Conservation (phyloP, 2,888 invertebrate species). For the Caenorhabditis imperialis region DNA sequence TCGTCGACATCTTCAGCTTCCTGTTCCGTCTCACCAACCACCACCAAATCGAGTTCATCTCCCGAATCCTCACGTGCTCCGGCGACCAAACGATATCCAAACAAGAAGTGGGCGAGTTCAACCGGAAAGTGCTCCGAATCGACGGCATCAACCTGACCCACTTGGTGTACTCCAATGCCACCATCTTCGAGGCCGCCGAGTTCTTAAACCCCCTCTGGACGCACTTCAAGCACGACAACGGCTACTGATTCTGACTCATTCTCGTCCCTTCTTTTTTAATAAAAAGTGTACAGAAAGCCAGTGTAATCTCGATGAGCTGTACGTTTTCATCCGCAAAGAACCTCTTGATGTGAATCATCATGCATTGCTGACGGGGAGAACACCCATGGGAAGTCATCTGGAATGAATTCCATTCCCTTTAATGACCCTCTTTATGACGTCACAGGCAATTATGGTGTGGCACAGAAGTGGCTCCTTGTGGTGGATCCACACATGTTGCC, state of each 20-base stretch:
- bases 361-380: too few species aligned
- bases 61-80: slow-evolving; percentile 24
- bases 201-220: slow-evolving; percentile 51
- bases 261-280: too few species aligned
- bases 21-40: slow-evolving; percentile 42
- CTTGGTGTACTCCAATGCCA: slow-evolving; percentile 73
- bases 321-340: too few species aligned
- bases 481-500: too few species aligned
- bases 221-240: slow-evolving; percentile 19
- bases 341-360: too few species aligned
- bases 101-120: slow-evolving; percentile 60
- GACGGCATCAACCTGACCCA: slow-evolving; percentile 75
- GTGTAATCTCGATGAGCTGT: too few species aligned
- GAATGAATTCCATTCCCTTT: too few species aligned
- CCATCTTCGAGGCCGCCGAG: slow-evolving; percentile 52
- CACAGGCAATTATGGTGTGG: too few species aligned
- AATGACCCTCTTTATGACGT: too few species aligned
- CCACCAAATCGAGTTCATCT: slow-evolving; percentile 42
- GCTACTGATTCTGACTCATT: slow-evolving; percentile 9
- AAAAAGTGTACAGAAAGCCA: too few species aligned
- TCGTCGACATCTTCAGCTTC: slow-evolving; percentile 35
- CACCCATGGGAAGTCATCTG: too few species aligned
- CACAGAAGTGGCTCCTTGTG: too few species aligned
- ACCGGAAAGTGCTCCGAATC: slow-evolving; percentile 61
- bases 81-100: slow-evolving; percentile 13